Percentiles rank a stretch among this genome's conserved stretches.
Evolutionary conservation across 2,888 invertebrate genomes (phyloP).

Genomic region (Euproctis similis): DNA sequence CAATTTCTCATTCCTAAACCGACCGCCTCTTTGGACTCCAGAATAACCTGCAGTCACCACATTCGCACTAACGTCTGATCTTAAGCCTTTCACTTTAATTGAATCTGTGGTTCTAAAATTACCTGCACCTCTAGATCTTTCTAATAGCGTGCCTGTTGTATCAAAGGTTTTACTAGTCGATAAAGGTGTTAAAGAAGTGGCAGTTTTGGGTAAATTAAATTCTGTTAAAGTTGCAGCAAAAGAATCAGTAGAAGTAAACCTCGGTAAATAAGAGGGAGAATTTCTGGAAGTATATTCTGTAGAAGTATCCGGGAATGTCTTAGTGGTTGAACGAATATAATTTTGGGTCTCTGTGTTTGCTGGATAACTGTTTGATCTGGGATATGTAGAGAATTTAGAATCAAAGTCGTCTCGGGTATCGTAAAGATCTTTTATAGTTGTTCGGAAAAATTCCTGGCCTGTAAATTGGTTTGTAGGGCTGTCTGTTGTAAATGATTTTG

Average conservation of each 20-base stretch:
- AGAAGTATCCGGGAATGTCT: conserved; percentile 16
- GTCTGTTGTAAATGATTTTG: conserved; percentile 11
- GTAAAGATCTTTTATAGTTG: conserved; percentile 11
- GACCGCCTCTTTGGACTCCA: conserved; percentile 12
- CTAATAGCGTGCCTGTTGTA: conserved; percentile 13
- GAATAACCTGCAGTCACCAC: conserved; percentile 12
- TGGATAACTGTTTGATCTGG: conserved; percentile 11
- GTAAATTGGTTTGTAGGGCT: conserved; percentile 12
- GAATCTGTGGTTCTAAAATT: conserved; percentile 14
- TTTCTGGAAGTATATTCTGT: conserved; percentile 15
- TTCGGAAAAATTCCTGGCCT: conserved; percentile 9
- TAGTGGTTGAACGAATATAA: conserved; percentile 7
- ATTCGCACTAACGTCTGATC: conserved; percentile 5
- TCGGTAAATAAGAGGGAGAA: conserved; percentile 15
- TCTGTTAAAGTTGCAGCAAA: conserved; percentile 14
- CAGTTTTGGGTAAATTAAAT: conserved; percentile 12
- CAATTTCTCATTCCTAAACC: conserved; percentile 29
- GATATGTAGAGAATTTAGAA: conserved; percentile 12
- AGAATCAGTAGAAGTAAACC: conserved; percentile 12
- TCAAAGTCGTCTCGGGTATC: conserved; percentile 11
- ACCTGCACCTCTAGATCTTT: conserved; percentile 11
- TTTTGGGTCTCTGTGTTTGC: conserved; percentile 14
- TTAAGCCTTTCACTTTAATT: conserved; percentile 9
- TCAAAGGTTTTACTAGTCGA: conserved; percentile 12
- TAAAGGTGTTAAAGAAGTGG: conserved; percentile 14